Conservation (phyloP, 1,140 invertebrate genomes). For the Drosophila pruinosa region DNA sequence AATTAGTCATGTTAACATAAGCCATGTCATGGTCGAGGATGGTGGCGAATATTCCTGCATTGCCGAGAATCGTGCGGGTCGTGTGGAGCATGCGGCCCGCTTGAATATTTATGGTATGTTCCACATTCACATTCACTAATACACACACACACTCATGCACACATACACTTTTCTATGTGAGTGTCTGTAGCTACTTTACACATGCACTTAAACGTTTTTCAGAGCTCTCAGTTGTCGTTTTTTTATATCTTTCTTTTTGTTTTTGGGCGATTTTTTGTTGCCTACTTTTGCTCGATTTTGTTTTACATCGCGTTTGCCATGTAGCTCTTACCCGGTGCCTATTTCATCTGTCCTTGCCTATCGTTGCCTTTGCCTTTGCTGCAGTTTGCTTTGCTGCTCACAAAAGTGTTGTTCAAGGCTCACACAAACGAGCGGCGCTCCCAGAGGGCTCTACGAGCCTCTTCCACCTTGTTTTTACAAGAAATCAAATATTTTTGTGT, state of each 20-base stretch:
- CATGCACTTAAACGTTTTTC: conserved; percentile 70
- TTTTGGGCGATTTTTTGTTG: conserved; percentile 51
- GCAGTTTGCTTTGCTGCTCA: conserved; percentile 57
- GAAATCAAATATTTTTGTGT: conserved; percentile 81
- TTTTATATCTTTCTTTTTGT: conserved; percentile 22
- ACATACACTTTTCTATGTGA: neutral
- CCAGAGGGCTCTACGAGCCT: neutral
- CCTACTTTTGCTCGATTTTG: conserved; percentile 71
- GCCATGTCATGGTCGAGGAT: conserved; percentile 91
- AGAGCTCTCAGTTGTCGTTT: conserved; percentile 19
- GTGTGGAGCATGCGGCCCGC: conserved; percentile 89
- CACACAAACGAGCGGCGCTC: conserved; percentile 33
- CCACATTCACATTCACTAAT: conserved; percentile 35
- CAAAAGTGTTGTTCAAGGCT: conserved; percentile 72
- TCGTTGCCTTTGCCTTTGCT: conserved; percentile 37
- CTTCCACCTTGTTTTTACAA: conserved; percentile 71
- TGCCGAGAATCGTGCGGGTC: conserved; percentile 91
- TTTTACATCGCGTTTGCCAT: conserved; percentile 68
- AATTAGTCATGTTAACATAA: conserved; percentile 94
- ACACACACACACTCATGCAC: conserved; percentile 14
- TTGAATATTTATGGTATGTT: conserved; percentile 93
- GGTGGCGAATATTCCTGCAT: conserved; percentile 94
- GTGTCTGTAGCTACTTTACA: conserved; percentile 63
- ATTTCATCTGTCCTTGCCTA: conserved; percentile 26
- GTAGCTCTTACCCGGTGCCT: conserved; percentile 12